Percentiles rank a stretch among this genome's conserved stretches.
These are phyloP conservation scores for Linurgus olivaceus DNA, from an alignment of 2,797 vertebrate genomes.

Conservation along the genomic window DNA sequence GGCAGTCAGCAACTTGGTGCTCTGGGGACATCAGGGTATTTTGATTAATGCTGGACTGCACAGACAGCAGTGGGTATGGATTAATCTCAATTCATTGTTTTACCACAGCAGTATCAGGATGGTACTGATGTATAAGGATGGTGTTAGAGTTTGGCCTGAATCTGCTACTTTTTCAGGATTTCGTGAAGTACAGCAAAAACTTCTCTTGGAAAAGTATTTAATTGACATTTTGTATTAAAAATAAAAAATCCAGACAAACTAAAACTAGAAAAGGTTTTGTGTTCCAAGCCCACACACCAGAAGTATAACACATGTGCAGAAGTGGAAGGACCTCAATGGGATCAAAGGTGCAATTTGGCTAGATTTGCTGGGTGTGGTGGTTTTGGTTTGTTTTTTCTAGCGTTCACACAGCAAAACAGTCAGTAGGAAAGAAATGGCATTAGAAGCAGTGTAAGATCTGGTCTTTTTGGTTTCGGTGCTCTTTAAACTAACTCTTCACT, in stretches of 20 bases:
- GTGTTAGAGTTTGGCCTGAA: not conserved
- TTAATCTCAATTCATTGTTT: not conserved
- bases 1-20: not conserved
- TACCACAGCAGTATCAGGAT: not conserved
- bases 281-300: not conserved
- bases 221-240: not conserved
- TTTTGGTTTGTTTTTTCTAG: not conserved
- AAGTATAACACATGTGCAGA: not conserved
- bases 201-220: not conserved
- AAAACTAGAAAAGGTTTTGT: not conserved
- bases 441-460: not conserved
- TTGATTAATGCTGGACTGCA: not conserved
- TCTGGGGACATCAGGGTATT: not conserved
- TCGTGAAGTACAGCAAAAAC: not conserved
- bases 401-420: not conserved
- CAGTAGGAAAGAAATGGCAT: not conserved
- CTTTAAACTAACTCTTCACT: not conserved
- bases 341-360: not conserved
- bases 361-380: not conserved
- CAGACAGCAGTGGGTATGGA: not conserved
- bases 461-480: not conserved
- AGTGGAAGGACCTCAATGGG: not conserved
- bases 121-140: not conserved
- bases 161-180: not conserved
- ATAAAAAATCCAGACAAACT: not conserved